Evolutionary conservation across 1,140 invertebrate genomes (phyloP).

Genomic region (Lethocerus indicus): DNA sequence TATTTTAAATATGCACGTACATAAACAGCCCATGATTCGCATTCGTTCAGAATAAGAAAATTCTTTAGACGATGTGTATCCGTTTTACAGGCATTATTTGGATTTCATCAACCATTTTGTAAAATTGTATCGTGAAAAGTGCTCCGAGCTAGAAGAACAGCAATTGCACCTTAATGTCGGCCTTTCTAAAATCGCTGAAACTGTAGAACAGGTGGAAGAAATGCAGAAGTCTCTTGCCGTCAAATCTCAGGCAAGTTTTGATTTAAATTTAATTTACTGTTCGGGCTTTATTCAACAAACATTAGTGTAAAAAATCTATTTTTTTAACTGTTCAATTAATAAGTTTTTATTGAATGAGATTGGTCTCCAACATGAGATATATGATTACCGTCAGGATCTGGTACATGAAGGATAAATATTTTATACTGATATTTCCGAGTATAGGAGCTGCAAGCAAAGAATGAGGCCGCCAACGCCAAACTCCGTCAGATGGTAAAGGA

Average conservation of each 20-base stretch:
- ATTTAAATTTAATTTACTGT: no score
- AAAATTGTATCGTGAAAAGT: slow-evolving; percentile 93
- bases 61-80: slow-evolving; percentile 3
- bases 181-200: slow-evolving; percentile 96
- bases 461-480: slow-evolving; percentile 96
- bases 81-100: slow-evolving; percentile 69
- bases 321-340: no score
- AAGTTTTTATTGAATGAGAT: no score
- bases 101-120: slow-evolving; percentile 99
- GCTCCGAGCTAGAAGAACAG: slow-evolving; percentile 95
- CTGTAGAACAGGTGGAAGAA: slow-evolving; percentile 98
- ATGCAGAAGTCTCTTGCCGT: slow-evolving; percentile 97
- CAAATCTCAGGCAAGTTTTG: slow-evolving; percentile 56
- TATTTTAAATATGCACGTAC: not conserved
- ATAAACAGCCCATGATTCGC: not conserved
- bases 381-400: no score
- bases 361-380: no score
- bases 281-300: no score
- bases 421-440: no score
- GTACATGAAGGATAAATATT: no score
- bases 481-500: slow-evolving; percentile 98
- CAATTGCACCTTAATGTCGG: slow-evolving; percentile 98
- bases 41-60: not conserved
- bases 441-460: slow-evolving; percentile 92
- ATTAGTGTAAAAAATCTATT: no score